Evolutionary conservation across 1,140 invertebrate genomes (phyloP).

Genomic region (Babylonia areolata): DNA sequence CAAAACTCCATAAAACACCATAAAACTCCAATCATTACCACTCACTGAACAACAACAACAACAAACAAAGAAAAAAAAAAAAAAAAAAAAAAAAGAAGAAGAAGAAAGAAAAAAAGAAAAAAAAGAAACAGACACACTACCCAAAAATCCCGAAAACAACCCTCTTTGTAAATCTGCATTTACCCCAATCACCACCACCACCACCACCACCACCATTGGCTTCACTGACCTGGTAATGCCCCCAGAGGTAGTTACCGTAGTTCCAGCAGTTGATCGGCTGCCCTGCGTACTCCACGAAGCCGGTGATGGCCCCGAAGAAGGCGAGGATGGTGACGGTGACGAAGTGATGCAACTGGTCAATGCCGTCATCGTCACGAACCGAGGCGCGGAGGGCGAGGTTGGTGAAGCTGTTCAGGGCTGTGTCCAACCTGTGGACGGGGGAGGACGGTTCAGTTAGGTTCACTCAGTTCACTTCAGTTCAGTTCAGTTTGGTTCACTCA

Average conservation of each 20-base stretch:
- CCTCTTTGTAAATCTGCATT: no score
- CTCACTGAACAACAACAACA: no score
- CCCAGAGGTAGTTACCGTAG: not conserved
- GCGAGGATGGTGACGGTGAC: conserved; percentile 85
- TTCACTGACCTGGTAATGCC: not conserved
- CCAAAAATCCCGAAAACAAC: no score
- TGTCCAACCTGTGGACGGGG: conserved; percentile 29
- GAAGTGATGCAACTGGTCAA: conserved; percentile 50
- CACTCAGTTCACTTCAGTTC: no score
- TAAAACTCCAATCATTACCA: no score
- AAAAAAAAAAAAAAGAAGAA: conserved; percentile 2
- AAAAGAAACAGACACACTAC: conserved; percentile 21
- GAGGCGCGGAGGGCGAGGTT: not conserved
- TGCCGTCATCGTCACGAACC: not conserved
- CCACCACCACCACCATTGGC: not conserved
- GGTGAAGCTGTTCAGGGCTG: conserved; percentile 20
- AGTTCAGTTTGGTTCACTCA: no score
- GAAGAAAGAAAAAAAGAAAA: not conserved
- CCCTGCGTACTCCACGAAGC: conserved; percentile 94
- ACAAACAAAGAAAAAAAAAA: no score
- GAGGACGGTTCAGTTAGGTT: not conserved
- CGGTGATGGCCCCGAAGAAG: conserved; percentile 85
- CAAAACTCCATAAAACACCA: no score
- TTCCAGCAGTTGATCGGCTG: conserved; percentile 88
- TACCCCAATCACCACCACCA: not conserved